Evolutionary conservation across 2,113 vertebrate species (phyloP), one percentile per base, ranked within the genome.

Genomic region (Danionella cerebrum): DNA sequence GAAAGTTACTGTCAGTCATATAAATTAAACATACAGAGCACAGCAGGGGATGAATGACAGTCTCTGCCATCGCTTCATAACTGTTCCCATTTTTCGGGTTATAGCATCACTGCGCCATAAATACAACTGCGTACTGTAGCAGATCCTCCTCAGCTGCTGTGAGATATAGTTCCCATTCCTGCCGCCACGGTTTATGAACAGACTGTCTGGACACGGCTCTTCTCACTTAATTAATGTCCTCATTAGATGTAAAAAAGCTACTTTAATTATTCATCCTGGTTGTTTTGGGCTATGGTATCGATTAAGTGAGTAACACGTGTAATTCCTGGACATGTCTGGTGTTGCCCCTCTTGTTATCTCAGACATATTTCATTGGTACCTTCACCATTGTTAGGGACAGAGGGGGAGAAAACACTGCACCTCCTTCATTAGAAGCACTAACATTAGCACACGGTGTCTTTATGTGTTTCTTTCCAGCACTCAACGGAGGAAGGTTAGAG

Each of bases 251-350:
- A 50, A 58, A n/a, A n/a, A 57, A 51, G 44, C 27, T 25, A 59
- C 14, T 60, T n/a, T 58, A 58, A 68, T 69, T 69, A 39, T 48
- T 60, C 59, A 69, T 51, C 51, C 50, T 19, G 22, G 35, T 50
- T 22, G 35, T 60, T 51, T 41, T 41, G 33, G 11, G 19, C 25
- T 60, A 7, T 45, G 35, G 18, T 41, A n/a, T 5, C 29, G 24
- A 58, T 51, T 41, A 21, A 48, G 12, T n/a, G 31, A 68, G n/a
- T 31, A 50, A 42, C 5, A 35, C 2, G 35, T 6, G 6, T 18
- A 1, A 14, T 7, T 31, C 4, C 11, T 13, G 3, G 14, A 16
- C 18, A 6, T 33, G 9, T 33, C 9, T 6, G 1, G 9, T 33
- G 29, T n/a, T n/a, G n/a, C n/a, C n/a, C n/a, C n/a, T n/a, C n/a